These are phyloP conservation scores for Gallinago media DNA, from an alignment of 2,113 vertebrate species.

Conservation along the genomic window DNA sequence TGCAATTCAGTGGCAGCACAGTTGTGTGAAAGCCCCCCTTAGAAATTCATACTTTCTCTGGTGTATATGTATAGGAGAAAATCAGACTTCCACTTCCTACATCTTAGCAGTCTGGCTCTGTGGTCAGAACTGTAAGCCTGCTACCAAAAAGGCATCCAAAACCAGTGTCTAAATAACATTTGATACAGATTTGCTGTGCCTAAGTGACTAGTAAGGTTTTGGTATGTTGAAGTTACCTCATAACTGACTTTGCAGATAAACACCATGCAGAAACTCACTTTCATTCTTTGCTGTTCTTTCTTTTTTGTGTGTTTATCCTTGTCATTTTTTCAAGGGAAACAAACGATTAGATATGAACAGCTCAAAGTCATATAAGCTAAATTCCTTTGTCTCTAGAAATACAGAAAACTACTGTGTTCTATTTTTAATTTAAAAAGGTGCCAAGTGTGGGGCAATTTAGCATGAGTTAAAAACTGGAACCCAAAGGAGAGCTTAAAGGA, in stretches of 20 bases:
- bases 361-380: neutral
- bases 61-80: neutral
- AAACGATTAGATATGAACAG: neutral
- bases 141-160: neutral
- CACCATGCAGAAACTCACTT: neutral
- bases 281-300: neutral
- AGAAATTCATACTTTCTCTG: neutral
- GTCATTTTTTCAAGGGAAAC: neutral
- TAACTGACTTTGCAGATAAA: neutral
- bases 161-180: neutral
- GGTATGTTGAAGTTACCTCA: neutral
- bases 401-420: neutral
- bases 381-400: neutral
- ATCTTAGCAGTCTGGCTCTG: neutral
- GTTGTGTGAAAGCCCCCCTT: neutral
- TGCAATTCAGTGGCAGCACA: neutral
- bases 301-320: neutral
- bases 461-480: neutral
- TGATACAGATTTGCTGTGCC: neutral
- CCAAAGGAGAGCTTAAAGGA: neutral
- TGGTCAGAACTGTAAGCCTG: neutral
- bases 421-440: neutral
- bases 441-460: neutral
- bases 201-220: neutral
- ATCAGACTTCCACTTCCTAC: neutral